Evolutionary conservation across 2,113 vertebrate species (phyloP), one percentile per base, ranked within the genome.

Genomic region (Dunckerocampus dactyliophorus): DNA sequence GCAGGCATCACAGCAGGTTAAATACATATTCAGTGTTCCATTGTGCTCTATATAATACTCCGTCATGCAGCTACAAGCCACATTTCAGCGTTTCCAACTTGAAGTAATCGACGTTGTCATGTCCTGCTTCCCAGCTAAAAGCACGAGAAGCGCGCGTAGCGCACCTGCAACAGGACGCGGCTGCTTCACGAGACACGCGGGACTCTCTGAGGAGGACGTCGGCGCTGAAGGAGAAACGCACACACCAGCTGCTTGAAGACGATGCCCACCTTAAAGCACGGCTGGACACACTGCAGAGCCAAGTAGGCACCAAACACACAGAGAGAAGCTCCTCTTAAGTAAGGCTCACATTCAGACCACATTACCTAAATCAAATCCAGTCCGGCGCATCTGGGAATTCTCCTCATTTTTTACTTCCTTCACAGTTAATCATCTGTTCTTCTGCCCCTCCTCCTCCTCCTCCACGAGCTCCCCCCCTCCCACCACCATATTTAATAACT

Each of bases 401-500:
- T 68, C 61, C 60, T 89, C 68, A 81, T 87, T 83, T 88, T 84
- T 85, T 78, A 83, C 84, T 87, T 83, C 74, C 76, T 79, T 82
- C 81, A 71, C 72, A 85, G 82, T 89, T 87, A 85, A 87, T 89
- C 84, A 87, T 84, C 71, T 70, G 48, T 80, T 81, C 71, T 71
- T 78, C 74, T 62, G 62, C 81, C 66, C 76, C 83, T 70, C 69
- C 77, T 62, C 74, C 74, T 67, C 73, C 31, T 6, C 10, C 28
- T 76, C 72, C 74, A n/a, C n/a, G n/a, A n/a, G n/a, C 65, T 72
- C 65, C 70, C 69, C 75, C 77, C 59, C 59, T 72, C 74, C 76
- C 86, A 81, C 84, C 77, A 74, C 83, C 83, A 88, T 88, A 82
- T 87, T 88, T 86, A 88, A 87, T 90, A 88, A 83, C 83, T 77